Percentiles rank a stretch among this genome's conserved stretches.
These are phyloP conservation scores for Hemibagrus wyckioides DNA, from an alignment of 2,113 vertebrate species.

Conservation along the genomic window DNA sequence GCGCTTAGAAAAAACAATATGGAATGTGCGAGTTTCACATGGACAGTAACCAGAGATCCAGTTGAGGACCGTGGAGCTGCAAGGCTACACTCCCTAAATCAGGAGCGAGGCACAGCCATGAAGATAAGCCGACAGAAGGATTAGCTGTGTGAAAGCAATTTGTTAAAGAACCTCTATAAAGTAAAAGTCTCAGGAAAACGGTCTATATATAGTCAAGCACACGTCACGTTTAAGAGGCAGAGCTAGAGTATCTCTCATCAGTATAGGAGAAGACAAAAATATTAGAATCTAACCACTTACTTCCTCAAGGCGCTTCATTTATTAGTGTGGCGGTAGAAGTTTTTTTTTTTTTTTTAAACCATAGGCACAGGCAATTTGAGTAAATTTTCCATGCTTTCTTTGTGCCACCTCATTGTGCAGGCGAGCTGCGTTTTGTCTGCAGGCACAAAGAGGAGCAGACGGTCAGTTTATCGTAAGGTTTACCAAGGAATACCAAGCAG, in stretches of 20 bases:
- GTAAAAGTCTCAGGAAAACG: neutral
- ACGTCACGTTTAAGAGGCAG: neutral
- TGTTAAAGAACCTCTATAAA: neutral
- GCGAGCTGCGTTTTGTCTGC: constrained; percentile 13
- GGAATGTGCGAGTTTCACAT: too few species aligned
- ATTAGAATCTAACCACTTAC: neutral
- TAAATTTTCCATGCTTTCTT: neutral
- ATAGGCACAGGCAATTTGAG: neutral
- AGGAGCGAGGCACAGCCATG: constrained; percentile 19
- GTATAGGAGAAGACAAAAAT: neutral
- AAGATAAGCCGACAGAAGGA: constrained; percentile 13
- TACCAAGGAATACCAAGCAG: constrained; percentile 34
- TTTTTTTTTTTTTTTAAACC: too few species aligned
- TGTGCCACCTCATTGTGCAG: constrained; percentile 14
- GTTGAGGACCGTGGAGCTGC: too few species aligned
- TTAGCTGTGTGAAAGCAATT: constrained; percentile 8
- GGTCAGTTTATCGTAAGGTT: constrained; percentile 35
- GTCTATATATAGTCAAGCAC: neutral
- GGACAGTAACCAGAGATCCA: too few species aligned
- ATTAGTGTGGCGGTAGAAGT: neutral
- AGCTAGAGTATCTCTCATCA: neutral
- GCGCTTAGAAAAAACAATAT: neutral
- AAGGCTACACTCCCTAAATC: neutral
- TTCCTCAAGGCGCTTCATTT: neutral
- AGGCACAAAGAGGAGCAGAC: constrained; percentile 33